These are phyloP conservation scores for Megastigmus dorsalis DNA, from an alignment of 2,888 invertebrate species.

Conservation along the genomic window DNA sequence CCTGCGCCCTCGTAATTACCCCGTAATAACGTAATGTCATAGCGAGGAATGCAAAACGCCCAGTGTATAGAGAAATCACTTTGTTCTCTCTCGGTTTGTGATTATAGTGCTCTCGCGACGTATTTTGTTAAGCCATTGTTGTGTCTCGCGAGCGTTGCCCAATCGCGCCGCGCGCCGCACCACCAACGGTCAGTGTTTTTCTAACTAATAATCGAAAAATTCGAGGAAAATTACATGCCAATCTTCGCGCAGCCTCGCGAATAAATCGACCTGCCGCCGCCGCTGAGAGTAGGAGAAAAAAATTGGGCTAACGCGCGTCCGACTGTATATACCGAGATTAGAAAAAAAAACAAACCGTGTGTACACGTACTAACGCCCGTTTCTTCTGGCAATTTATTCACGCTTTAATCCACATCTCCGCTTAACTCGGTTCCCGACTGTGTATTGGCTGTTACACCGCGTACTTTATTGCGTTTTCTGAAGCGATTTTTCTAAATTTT, in stretches of 20 bases:
- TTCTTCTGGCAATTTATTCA: slow-evolving; percentile 31
- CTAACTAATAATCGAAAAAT: slow-evolving; percentile 41
- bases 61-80: slow-evolving; percentile 37
- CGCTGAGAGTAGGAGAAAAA: neutral
- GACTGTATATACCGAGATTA: no score
- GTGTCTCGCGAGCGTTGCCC: slow-evolving; percentile 4
- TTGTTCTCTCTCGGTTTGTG: slow-evolving; percentile 29
- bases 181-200: neutral
- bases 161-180: neutral
- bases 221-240: slow-evolving; percentile 37
- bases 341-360: neutral
- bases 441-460: neutral
- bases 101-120: slow-evolving; percentile 10
- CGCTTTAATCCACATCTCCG: slow-evolving; percentile 6
- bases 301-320: slow-evolving; percentile 9
- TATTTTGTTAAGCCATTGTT: slow-evolving; percentile 42
- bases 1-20: slow-evolving; percentile 36
- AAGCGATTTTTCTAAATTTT: no score
- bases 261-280: neutral
- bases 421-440: no score
- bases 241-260: neutral
- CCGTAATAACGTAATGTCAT: slow-evolving; percentile 29
- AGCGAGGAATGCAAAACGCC: slow-evolving; percentile 46
- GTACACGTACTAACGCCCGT: neutral
- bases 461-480: neutral